Evolutionary conservation across 2,113 vertebrate genomes (phyloP).

Genomic region (Dicentrarchus labrax): DNA sequence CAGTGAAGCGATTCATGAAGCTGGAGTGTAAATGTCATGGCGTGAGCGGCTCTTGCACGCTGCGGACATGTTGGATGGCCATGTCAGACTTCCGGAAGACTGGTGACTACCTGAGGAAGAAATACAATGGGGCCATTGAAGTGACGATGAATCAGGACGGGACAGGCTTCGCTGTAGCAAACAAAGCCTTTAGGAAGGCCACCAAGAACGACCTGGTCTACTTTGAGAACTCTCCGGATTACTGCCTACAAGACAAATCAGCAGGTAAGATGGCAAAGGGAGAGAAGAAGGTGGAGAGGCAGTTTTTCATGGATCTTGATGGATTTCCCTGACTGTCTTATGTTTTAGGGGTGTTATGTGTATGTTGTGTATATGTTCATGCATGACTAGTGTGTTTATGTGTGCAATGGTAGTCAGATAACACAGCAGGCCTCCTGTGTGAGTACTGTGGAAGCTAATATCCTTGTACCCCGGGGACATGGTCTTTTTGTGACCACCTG

Average conservation of each 20-base stretch:
- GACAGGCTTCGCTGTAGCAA: constrained; percentile 94
- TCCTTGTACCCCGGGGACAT: constrained; percentile 73
- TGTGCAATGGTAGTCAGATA: constrained; percentile 69
- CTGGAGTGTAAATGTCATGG: constrained; percentile 98
- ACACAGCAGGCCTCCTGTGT: constrained; percentile 75
- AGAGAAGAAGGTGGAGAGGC: constrained; percentile 21
- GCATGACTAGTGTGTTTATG: constrained; percentile 74
- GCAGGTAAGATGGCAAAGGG: constrained; percentile 88
- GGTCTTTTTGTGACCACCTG: constrained; percentile 72
- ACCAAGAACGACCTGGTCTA: constrained; percentile 98
- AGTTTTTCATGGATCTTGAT: constrained; percentile 72
- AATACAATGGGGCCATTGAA: constrained; percentile 97
- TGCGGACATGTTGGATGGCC: constrained; percentile 97
- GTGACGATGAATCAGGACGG: constrained; percentile 98
- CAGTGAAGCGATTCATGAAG: constrained; percentile 97
- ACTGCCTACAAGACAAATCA: constrained; percentile 96
- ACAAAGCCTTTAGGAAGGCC: constrained; percentile 95
- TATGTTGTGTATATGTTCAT: constrained; percentile 68
- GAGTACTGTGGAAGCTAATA: constrained; percentile 80
- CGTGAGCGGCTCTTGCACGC: constrained; percentile 95
- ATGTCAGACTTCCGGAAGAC: constrained; percentile 98
- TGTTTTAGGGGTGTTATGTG: constrained; percentile 71
- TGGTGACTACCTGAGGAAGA: constrained; percentile 93
- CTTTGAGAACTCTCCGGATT: constrained; percentile 98
- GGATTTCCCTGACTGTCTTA: constrained; percentile 73